Percentiles rank a stretch among this genome's conserved stretches.
phyloP scores from a whole-genome alignment of 2,888 invertebrate genomes.

The Ochropacha duplaris region DNA sequence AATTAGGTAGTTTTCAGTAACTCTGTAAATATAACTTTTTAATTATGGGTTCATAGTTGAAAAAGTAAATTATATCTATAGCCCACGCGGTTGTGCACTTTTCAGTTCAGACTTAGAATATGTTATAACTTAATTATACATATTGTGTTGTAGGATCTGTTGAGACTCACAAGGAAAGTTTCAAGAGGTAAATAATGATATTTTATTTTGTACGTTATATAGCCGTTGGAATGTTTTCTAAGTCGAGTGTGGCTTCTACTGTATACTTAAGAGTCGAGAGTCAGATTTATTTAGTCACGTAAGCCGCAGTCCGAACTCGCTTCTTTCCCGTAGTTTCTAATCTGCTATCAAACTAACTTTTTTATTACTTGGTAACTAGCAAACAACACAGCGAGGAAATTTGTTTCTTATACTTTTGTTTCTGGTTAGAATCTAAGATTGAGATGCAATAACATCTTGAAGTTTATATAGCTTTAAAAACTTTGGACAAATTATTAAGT shows the following conservation, averaged over 20 bases:
- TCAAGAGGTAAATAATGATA: not conserved
- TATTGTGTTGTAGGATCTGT: not conserved
- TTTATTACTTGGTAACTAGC: conserved; percentile 73
- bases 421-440: conserved; percentile 18
- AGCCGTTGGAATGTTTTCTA: conserved; percentile 8
- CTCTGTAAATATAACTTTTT: no score
- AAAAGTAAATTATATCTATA: no score
- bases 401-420: conserved; percentile 45
- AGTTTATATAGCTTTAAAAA: not conserved
- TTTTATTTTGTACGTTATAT: not conserved
- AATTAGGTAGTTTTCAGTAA: no score
- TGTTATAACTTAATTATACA: not conserved
- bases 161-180: not conserved
- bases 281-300: conserved; percentile 69
- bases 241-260: conserved; percentile 12
- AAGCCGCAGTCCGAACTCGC: conserved; percentile 54
- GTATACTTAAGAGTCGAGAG: conserved; percentile 25
- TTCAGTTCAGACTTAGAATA: not conserved
- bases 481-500: no score
- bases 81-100: not conserved
- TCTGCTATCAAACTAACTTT: conserved; percentile 73
- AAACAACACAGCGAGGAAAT: conserved; percentile 57
- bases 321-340: conserved; percentile 64
- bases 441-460: no score
- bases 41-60: no score